Base-by-base conservation (phyloP, 2,888 invertebrate genomes). In the Phoenoteleia sp. region DNA sequence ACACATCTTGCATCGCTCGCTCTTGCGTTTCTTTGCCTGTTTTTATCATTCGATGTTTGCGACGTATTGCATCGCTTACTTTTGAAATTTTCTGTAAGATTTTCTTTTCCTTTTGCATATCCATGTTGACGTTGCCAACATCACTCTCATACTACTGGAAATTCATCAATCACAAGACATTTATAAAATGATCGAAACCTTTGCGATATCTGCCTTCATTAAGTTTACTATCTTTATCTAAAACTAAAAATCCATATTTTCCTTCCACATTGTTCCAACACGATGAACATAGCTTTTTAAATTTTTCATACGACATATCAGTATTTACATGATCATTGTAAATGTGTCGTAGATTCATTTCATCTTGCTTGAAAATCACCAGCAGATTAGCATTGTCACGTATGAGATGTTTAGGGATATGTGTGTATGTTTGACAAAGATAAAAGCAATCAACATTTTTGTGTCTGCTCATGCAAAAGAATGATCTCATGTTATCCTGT, bases 261-360 rank as follows among this genome's bases (percentile, higher is more conserved):
- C 17, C 45, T n/a, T 13, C 47, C 17, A 5, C 87, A 72, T 39
- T 84, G 69, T 17, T 82, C 62, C 33, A 77, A 45, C 64, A 64
- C 13, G 13, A 21, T 45, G 45, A 25, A 64, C 64, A 66, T 15
- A 66, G 29, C 17, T 56, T 36, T 85, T 54, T 85, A 25, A 88
- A 90, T 60, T 79, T 29, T 15, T 60, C 36, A 27, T 72, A 90
- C 3, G 81, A 27, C 86, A 89, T 88, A 54, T 89, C 86, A 0
- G 84, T 86, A 29, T 87, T 88, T 5, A 90, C 87, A 58, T 89
- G 88, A 80, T 90, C 87, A 29, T 87, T 62, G 64, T 88, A 87
- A 13, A 88, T 66, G 54, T 88, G 86, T 62, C 79, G 79, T 9
- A 88, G 56, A 86, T 90, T 88, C 19, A 21, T 62, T 79, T 86